A percentile compares a stretch with the other conserved stretches of the same genome.
phyloP scores from a whole-genome alignment of 37 sponge, comb jelly and placozoan genomes.

The Diacarnus erythraeanus region DNA sequence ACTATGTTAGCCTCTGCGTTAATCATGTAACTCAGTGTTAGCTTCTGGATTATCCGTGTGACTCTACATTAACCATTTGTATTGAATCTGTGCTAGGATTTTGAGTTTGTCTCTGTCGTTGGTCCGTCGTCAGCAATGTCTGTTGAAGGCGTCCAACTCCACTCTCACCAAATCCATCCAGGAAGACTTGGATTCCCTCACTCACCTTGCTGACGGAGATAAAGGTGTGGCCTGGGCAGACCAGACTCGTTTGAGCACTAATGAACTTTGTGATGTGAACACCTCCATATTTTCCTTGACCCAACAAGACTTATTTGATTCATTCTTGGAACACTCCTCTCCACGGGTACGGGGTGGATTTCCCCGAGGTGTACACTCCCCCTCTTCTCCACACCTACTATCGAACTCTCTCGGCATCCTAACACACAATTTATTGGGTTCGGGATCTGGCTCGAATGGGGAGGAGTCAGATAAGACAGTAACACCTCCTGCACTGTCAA shows the following conservation, averaged over 20 bases:
- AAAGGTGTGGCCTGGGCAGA: constrained; percentile 81
- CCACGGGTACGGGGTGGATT: not conserved
- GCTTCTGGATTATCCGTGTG: not conserved
- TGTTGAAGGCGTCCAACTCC: constrained; percentile 24
- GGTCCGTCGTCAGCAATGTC: constrained; percentile 44
- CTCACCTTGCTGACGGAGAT: constrained; percentile 55
- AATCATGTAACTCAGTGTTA: not conserved
- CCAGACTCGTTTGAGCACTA: constrained; percentile 16
- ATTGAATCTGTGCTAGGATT: constrained; percentile 23
- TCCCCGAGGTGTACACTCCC: not conserved
- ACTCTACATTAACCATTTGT: not conserved
- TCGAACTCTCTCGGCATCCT: not conserved
- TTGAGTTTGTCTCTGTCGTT: constrained; percentile 35
- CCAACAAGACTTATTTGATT: constrained; percentile 51
- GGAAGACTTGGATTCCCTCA: constrained; percentile 27
- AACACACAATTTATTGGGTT: not conserved
- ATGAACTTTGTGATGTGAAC: constrained; percentile 22
- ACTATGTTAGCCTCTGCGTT: too few species aligned
- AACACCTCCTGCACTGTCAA: not conserved
- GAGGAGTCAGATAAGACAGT: not conserved
- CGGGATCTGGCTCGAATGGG: not conserved
- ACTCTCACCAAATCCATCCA: constrained; percentile 12
- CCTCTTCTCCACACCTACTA: not conserved
- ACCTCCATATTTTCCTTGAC: constrained; percentile 10
- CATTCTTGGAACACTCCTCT: constrained; percentile 17